Base-by-base conservation (phyloP, 1,140 invertebrate species). In the Leucophenga varia region DNA sequence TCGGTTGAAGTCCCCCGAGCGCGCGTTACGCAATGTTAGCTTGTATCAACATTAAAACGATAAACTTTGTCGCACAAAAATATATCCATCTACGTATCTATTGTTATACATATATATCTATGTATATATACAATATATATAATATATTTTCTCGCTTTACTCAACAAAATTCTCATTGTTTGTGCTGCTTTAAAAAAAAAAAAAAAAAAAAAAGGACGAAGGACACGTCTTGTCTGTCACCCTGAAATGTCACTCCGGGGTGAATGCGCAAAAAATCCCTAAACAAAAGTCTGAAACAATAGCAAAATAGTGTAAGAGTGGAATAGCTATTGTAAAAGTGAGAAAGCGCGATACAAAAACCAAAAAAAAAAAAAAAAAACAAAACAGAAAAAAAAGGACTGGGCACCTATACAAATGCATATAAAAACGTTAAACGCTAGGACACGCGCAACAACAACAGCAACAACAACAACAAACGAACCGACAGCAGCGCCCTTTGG, bases 221-320 rank as follows among this genome's bases (percentile, higher is more conserved):
- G 61, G 65, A 70, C 65, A 70, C 65, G 65, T 70, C 65, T 70
- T 70, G 65, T 70, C 65, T 70, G 67, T 70, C 65, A 70, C 59
- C 58, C 57, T 54, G 57, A 70, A 70, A 70, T 70, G 65, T 70
- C 65, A 65, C 65, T 57, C 61, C 59, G 65, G 61, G 63, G 59
- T 70, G 65, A 70, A 70, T 64, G 25, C 25, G 32, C 30, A 43
- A 48, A 52, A 47, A 55, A 48, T 44, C 49, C 36, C 41, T 42
- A 52, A 55, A 42, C 53, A 55, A 48, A 52, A 55, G n/a, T 28
- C 49, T 54, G 43, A 61, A 64, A 64, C 60, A 60, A 61, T 53
- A 57, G 50, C 57, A n/a, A n/a, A n/a, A n/a, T n/a, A n/a, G n/a
- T n/a, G n/a, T n/a, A n/a, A n/a, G 22, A 13, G 12, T 17, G 22